Conservation (phyloP, 2,888 invertebrate genomes). For the Caenorhabditis panamensis region DNA sequence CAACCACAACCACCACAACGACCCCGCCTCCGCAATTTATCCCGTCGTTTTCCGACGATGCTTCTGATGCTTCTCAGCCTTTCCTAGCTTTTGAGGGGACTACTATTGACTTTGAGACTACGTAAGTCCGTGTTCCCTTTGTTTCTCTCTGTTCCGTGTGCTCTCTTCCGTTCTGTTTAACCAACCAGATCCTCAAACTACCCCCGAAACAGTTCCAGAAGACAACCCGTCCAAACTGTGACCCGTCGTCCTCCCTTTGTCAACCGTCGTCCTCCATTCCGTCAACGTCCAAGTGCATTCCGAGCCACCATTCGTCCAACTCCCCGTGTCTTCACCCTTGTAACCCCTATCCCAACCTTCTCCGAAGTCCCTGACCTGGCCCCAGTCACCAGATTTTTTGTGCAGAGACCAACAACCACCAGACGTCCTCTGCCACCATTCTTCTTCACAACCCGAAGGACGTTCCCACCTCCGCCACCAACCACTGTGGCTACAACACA, state of each 20-base stretch:
- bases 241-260: constrained; percentile 50
- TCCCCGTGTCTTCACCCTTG: constrained; percentile 50
- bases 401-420: constrained; percentile 31
- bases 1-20: constrained; percentile 48
- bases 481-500: constrained; percentile 18
- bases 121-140: constrained; percentile 42
- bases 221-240: constrained; percentile 28
- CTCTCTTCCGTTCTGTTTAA: constrained; percentile 12
- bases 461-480: constrained; percentile 40
- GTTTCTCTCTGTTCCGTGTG: constrained; percentile 40
- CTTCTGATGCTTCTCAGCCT: constrained; percentile 47
- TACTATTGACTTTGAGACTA: constrained; percentile 51
- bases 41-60: constrained; percentile 60
- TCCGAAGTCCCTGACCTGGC: constrained; percentile 44
- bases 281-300: constrained; percentile 38
- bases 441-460: constrained; percentile 48
- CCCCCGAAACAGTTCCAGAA: constrained; percentile 47
- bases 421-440: constrained; percentile 31
- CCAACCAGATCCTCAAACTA: constrained; percentile 18
- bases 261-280: constrained; percentile 42
- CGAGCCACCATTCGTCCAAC: constrained; percentile 57
- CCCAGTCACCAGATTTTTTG: constrained; percentile 56
- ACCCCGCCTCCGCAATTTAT: constrained; percentile 46
- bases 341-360: constrained; percentile 53
- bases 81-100: constrained; percentile 43